Evolutionary conservation across 2,113 vertebrate genomes (phyloP).

Genomic region (Ciconia boyciana): DNA sequence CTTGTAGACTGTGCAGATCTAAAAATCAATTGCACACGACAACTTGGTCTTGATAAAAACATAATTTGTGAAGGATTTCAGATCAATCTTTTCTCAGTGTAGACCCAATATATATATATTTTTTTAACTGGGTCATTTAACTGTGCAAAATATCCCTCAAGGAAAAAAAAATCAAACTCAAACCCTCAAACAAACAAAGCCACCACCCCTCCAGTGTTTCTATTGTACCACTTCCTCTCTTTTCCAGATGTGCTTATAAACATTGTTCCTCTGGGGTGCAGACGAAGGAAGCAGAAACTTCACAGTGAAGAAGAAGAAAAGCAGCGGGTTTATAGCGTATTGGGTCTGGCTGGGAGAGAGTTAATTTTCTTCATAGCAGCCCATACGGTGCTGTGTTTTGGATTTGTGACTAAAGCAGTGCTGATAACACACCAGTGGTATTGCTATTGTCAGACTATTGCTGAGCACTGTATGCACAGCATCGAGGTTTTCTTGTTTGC

Average conservation of each 20-base stretch:
- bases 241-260: background rate
- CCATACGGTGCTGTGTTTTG: background rate
- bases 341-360: background rate
- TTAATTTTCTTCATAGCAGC: background rate
- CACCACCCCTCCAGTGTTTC: background rate
- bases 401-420: background rate
- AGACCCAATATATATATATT: background rate
- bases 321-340: background rate
- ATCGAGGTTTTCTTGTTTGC: background rate
- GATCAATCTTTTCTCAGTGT: slow-evolving; percentile 9
- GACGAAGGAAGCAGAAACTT: background rate
- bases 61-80: slow-evolving; percentile 36
- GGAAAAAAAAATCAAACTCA: background rate
- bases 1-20: background rate
- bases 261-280: background rate
- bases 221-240: background rate
- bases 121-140: background rate
- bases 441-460: background rate
- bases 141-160: background rate
- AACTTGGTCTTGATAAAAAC: slow-evolving; percentile 50
- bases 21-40: slow-evolving; percentile 46
- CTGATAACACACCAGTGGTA: background rate
- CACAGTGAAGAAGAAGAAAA: background rate
- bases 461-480: background rate
- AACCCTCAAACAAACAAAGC: background rate